phyloP scores from a whole-genome alignment of 92 coral and sea anemone genomes.

The Parazoanthus atlanticus region DNA sequence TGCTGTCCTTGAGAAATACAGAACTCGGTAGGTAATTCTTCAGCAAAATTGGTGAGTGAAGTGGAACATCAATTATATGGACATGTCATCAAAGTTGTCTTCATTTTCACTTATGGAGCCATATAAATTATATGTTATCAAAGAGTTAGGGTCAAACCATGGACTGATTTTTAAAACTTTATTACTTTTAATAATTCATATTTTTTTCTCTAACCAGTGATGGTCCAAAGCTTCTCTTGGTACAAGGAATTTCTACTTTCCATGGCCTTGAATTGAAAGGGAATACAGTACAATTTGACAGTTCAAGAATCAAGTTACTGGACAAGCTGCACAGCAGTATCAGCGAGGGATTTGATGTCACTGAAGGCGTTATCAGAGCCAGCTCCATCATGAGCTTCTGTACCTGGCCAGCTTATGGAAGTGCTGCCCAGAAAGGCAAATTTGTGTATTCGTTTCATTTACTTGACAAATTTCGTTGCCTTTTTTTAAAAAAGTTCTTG shows the following conservation, averaged over 20 bases:
- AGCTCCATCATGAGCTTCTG: slow-evolving; percentile 17
- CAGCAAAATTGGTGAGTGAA: slow-evolving; percentile 4
- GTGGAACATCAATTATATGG: neutral
- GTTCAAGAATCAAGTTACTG: slow-evolving; percentile 9
- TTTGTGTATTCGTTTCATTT: slow-evolving; percentile 2
- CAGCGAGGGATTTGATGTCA: slow-evolving; percentile 17
- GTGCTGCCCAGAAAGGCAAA: neutral
- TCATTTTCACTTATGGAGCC: slow-evolving; percentile 7
- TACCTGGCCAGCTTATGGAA: neutral
- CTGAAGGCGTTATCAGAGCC: slow-evolving; percentile 28
- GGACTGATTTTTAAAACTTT: neutral
- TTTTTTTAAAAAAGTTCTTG: neutral
- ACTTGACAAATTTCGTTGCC: neutral
- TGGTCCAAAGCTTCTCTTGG: slow-evolving; percentile 9
- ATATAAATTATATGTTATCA: neutral
- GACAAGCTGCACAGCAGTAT: slow-evolving; percentile 17
- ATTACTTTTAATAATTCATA: neutral
- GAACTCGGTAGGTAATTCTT: slow-evolving; percentile 12
- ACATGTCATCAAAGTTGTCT: neutral
- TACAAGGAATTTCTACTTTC: slow-evolving; percentile 6
- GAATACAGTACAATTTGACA: slow-evolving; percentile 14
- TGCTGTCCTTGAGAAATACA: slow-evolving; percentile 17
- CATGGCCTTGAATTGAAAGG: slow-evolving; percentile 20
- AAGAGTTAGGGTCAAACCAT: slow-evolving; percentile 10
- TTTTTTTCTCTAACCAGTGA: neutral